Conservation (phyloP, 2,888 invertebrate genomes). For the Himalopsyche anomala region DNA sequence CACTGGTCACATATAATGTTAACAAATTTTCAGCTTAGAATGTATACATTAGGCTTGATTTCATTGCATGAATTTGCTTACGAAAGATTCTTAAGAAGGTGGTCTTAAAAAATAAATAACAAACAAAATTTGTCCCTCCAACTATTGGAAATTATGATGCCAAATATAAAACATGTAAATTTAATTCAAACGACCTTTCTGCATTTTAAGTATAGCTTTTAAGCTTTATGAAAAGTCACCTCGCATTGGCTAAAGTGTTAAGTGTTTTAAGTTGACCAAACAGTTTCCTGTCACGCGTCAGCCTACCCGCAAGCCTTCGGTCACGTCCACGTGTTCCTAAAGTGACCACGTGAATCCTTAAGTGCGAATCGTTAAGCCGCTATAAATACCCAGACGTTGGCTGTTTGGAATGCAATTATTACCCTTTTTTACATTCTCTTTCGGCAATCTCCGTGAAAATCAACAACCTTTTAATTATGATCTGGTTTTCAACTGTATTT, state of each 20-base stretch:
- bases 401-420: slow-evolving; percentile 23
- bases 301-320: slow-evolving; percentile 15
- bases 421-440: slow-evolving; percentile 13
- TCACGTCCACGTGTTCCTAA: not conserved
- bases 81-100: too few relatives aligned
- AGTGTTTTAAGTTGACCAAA: slow-evolving; percentile 34
- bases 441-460: not conserved
- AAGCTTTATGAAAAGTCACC: not conserved
- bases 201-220: not conserved
- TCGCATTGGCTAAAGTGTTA: slow-evolving; percentile 5
- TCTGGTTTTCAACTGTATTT: too few relatives aligned
- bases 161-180: too few relatives aligned
- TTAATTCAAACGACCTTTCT: too few relatives aligned
- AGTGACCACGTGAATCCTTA: slow-evolving; percentile 26
- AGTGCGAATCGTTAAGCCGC: slow-evolving; percentile 15
- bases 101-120: too few relatives aligned
- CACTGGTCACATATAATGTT: too few relatives aligned
- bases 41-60: too few relatives aligned
- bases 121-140: too few relatives aligned
- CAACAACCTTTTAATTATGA: not conserved
- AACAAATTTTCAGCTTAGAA: too few relatives aligned
- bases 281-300: slow-evolving; percentile 27
- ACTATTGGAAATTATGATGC: too few relatives aligned
- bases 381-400: slow-evolving; percentile 18
- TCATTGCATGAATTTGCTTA: too few relatives aligned